phyloP scores from a whole-genome alignment of 2,888 invertebrate species.

The Lycocerus yunnanus region DNA sequence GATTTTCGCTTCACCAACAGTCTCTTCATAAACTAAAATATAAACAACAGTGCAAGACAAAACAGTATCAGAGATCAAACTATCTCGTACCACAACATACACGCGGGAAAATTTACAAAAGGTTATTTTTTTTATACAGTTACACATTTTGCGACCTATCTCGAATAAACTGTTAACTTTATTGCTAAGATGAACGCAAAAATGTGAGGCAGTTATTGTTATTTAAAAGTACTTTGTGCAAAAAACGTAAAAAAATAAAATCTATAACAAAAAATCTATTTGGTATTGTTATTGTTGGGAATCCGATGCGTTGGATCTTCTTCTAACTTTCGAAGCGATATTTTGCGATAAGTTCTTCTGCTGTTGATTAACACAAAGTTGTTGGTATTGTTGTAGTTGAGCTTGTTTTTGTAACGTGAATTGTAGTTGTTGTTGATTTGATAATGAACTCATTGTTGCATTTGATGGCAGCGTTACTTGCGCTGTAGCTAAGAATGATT shows the following conservation, averaged over 20 bases:
- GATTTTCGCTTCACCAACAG: neutral
- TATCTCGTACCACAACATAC: slow-evolving; percentile 33
- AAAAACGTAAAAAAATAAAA: slow-evolving; percentile 25
- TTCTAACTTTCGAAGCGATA: slow-evolving; percentile 48
- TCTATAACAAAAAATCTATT: slow-evolving; percentile 15
- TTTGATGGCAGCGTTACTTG: slow-evolving; percentile 45
- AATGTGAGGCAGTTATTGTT: slow-evolving; percentile 25
- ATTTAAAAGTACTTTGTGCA: slow-evolving; percentile 25
- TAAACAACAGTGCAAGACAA: slow-evolving; percentile 45
- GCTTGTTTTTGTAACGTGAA: slow-evolving; percentile 48
- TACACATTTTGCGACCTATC: neutral
- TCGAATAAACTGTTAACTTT: neutral
- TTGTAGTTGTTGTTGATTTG: slow-evolving; percentile 43
- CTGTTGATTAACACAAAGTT: slow-evolving; percentile 49
- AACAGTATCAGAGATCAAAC: slow-evolving; percentile 46
- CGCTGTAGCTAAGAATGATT: slow-evolving; percentile 45
- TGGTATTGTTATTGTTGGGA: slow-evolving; percentile 46
- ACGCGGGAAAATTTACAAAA: neutral
- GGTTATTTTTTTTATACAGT: neutral
- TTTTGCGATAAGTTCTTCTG: slow-evolving; percentile 42
- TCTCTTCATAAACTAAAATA: slow-evolving; percentile 3
- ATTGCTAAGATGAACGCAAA: slow-evolving; percentile 13
- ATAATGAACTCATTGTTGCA: slow-evolving; percentile 38
- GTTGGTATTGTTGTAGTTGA: slow-evolving; percentile 51
- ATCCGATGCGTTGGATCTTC: slow-evolving; percentile 51